Base-by-base conservation (phyloP, 2,888 invertebrate species). In the Amphipyra tragopoginis region DNA sequence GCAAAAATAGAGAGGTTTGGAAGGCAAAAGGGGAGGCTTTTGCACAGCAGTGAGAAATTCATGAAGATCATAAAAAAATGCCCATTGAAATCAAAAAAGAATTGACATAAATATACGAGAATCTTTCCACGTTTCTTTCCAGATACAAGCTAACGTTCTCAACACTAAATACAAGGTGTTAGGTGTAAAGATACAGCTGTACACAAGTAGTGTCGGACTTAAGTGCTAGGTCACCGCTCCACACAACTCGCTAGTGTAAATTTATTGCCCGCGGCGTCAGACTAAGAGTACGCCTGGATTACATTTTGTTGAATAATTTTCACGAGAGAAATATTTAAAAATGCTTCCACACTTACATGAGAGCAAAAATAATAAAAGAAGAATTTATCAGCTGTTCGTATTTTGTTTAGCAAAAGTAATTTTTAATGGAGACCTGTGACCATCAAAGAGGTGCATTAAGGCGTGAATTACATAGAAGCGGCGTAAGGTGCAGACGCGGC, bases 181-280 rank as follows among this genome's bases (percentile, higher is more conserved):
- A 21, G 21, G 21, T 21, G 21, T 21, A 38, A 50, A 72, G 52
- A 68, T 49, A 68, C 67, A 50, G 11, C 38, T 15, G 50, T 39
- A 58, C 38, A 50, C 48, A 62, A 69, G 49, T 34, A 61, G 55
- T 52, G 73, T 66, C 34, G 52, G 70, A 56, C 69, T 44, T 74
- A 70, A 70, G 75, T 74, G 74, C 52, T 29, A n/a, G 73, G 21
- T 68, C 68, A 68, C 67, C 73, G 50, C 74, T 70, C 26, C 49
- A 68, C 52, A 58, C 49, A 13, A 26, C 49, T 34, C 29, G 40
- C 45, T 34, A 29, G 50, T 61, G 70, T 52, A 52, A 74, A 70
- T 70, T 74, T 70, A 70, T 74, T 53, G 70, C 70, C 52, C 13
- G 21, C n/a, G 55, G 75, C 57, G 40, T 49, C 45, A 53, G 15